Percentiles rank a stretch among this genome's conserved stretches.
These are phyloP conservation scores for Steinernema hermaphroditum DNA, from an alignment of 2,888 invertebrate genomes.

Conservation along the genomic window DNA sequence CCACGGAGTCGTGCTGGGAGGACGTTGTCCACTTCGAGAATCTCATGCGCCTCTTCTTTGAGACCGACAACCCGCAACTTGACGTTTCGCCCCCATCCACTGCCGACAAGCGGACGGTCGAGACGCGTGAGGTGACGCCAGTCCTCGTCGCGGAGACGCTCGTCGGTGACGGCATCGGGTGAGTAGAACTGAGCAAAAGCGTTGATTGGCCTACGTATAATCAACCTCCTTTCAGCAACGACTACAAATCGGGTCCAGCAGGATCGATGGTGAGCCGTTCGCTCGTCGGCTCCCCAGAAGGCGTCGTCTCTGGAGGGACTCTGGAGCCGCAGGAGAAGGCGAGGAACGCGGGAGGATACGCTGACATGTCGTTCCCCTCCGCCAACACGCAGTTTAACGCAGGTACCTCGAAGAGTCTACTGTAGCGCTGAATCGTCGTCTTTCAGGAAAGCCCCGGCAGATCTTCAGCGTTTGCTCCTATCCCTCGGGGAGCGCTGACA, in stretches of 20 bases:
- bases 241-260: constrained; percentile 13
- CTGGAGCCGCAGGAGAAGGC: too few species aligned
- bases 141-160: not conserved
- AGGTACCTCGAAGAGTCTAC: not conserved
- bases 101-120: not conserved
- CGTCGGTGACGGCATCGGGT: not conserved
- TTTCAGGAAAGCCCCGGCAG: constrained; percentile 1
- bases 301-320: too few species aligned
- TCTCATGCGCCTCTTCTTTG: constrained; percentile 8
- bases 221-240: not conserved
- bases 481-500: constrained; percentile 7
- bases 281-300: too few species aligned
- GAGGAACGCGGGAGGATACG: not conserved
- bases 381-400: not conserved
- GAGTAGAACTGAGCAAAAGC: too few species aligned
- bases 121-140: not conserved
- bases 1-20: not conserved
- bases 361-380: not conserved
- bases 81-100: not conserved
- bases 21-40: constrained; percentile 23
- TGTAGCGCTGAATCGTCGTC: not conserved
- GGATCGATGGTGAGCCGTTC: too few species aligned
- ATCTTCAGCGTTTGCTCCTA: constrained; percentile 20
- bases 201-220: too few species aligned
- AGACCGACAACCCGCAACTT: constrained; percentile 4